Conservation (phyloP, 2,888 invertebrate genomes). For the Hololepta plana region DNA sequence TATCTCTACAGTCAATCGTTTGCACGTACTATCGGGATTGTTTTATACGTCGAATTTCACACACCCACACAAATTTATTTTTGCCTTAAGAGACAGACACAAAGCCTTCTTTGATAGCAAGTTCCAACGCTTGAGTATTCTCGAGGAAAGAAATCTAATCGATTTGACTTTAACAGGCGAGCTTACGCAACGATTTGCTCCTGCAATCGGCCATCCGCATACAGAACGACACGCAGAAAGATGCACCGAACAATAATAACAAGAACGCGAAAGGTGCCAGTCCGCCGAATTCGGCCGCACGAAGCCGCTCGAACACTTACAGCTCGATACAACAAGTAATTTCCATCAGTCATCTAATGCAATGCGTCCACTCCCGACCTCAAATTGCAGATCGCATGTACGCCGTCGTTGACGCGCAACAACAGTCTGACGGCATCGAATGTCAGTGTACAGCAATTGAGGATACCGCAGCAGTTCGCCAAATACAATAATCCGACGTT, state of each 20-base stretch:
- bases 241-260: constrained; percentile 48
- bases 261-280: constrained; percentile 37
- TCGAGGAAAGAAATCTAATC: too few species aligned
- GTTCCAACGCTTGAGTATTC: too few species aligned
- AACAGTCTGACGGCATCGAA: constrained; percentile 27
- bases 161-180: constrained; percentile 18
- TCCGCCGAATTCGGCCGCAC: constrained; percentile 55
- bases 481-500: constrained; percentile 18
- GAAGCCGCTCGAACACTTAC: constrained; percentile 29
- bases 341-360: too few species aligned
- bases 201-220: constrained; percentile 44
- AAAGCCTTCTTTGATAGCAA: too few species aligned
- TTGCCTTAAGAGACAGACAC: too few species aligned
- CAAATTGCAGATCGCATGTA: constrained; percentile 30
- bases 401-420: constrained; percentile 30
- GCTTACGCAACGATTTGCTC: constrained; percentile 36
- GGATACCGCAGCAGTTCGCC: too few species aligned
- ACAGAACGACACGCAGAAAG: constrained; percentile 61
- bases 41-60: too few species aligned
- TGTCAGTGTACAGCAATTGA: too few species aligned
- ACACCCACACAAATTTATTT: too few species aligned
- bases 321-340: constrained; percentile 26
- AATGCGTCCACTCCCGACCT: too few species aligned
- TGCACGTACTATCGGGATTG: too few species aligned
- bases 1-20: too few species aligned